Evolutionary conservation across 2,797 vertebrate species (phyloP).

Genomic region (Triplophysa yarkandensis): DNA sequence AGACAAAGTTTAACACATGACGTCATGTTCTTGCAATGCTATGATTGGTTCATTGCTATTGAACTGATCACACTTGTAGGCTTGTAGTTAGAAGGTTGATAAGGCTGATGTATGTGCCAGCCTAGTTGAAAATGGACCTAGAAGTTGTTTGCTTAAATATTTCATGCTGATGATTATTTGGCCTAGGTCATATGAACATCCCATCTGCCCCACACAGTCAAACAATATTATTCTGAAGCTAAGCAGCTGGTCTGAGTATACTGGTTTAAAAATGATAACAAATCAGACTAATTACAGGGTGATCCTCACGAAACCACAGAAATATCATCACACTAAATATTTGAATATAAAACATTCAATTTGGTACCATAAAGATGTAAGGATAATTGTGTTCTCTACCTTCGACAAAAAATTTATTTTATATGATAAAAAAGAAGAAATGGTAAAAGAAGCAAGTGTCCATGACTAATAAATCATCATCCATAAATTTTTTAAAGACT

Average conservation of each 20-base stretch:
- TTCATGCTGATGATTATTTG: constrained; percentile 43
- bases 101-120: not conserved
- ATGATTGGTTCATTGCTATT: constrained; percentile 1
- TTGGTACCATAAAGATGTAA: no score
- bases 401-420: no score
- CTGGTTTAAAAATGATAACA: constrained; percentile 1
- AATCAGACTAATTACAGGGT: not conserved
- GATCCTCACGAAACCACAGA: no score
- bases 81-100: constrained; percentile 1
- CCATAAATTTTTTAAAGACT: no score
- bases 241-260: constrained; percentile 40
- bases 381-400: no score
- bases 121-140: not conserved
- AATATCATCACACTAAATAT: no score
- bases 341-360: no score
- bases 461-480: no score
- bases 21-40: not conserved
- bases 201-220: constrained; percentile 39
- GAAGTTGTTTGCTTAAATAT: constrained; percentile 42
- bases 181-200: constrained; percentile 21
- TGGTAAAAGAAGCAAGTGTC: no score
- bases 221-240: constrained; percentile 24
- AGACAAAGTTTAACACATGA: not conserved
- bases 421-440: no score
- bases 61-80: constrained; percentile 1